Evolutionary conservation across 2,113 vertebrate genomes (phyloP), one percentile per base, ranked within the genome.

Genomic region (Oryzias melastigma): DNA sequence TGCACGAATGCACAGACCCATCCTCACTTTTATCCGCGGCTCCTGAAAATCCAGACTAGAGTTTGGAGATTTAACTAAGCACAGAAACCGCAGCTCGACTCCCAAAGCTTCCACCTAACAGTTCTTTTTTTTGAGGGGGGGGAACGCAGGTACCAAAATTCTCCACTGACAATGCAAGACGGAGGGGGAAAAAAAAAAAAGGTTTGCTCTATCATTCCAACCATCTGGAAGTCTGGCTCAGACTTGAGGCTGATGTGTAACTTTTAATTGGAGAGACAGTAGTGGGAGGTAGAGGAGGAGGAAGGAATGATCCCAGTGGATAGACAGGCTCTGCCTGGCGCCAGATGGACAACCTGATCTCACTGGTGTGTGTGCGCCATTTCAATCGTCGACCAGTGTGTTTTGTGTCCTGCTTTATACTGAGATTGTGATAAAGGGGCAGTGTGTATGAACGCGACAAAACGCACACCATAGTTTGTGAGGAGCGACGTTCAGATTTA

Each of bases 181-280:
- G 80, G 79, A 77, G 76, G 8, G 7, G 7, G 7, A 27, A 27
- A 27, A 27, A 27, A 29, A 35, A 35, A 35, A 35, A 87, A 86
- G 81, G 77, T 82, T 75, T 78, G 66, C 83, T 85, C 66, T 71
- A 68, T 82, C 72, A 73, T 88, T 86, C 78, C 82, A 77, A 64
- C 87, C 87, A 87, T 90, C 88, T 90, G 87, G 88, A 89, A 77
- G 83, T 83, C 84, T 83, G 84, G 82, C 82, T 78, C 78, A 66
- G 81, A 86, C 84, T 84, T 43, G 69, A 77, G 71, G 78, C 81
- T 84, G 78, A 86, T 82, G 79, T 80, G 83, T 79, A 89, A 88
- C 83, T 90, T 89, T 89, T 89, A 90, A 89, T 90, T 88, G 87
- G 88, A 80, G 77, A 87, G 79, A 85, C 83, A 84, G 87, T 79